Conservation (phyloP, 1,140 invertebrate species). For the Pristionchus pacificus region DNA sequence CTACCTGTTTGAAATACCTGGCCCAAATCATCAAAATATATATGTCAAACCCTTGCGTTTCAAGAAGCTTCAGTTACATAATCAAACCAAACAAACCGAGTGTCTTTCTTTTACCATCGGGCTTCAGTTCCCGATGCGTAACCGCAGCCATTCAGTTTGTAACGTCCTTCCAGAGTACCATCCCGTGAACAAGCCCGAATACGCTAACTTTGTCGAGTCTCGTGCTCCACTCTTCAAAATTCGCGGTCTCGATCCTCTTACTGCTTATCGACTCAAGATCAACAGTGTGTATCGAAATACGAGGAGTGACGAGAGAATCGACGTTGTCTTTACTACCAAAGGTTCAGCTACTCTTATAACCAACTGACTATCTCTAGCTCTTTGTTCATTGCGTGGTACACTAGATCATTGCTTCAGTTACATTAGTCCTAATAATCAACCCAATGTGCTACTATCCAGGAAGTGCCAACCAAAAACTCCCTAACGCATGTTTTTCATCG, state of each 20-base stretch:
- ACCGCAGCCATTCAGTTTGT: not conserved
- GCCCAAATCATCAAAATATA: too few relatives aligned
- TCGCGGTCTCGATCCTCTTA: slow-evolving; percentile 31
- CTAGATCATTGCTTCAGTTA: slow-evolving; percentile 7
- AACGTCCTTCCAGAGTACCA: slow-evolving; percentile 26
- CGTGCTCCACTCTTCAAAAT: slow-evolving; percentile 26
- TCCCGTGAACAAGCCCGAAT: slow-evolving; percentile 34
- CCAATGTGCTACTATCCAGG: not conserved
- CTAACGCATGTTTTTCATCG: not conserved
- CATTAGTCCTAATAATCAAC: not conserved
- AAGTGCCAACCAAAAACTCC: not conserved
- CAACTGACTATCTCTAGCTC: too few relatives aligned
- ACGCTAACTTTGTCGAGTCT: slow-evolving; percentile 30
- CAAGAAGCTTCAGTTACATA: not conserved
- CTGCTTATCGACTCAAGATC: slow-evolving; percentile 28
- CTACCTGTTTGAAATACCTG: too few relatives aligned
- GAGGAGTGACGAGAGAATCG: slow-evolving; percentile 23
- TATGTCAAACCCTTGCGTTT: not conserved
- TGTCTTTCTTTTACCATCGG: too few relatives aligned
- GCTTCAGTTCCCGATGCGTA: too few relatives aligned
- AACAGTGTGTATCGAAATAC: not conserved
- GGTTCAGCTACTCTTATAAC: too few relatives aligned
- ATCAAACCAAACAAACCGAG: not conserved
- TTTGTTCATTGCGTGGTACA: too few relatives aligned
- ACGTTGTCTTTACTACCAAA: slow-evolving; percentile 28